phyloP scores from a whole-genome alignment of 30 jellyfish, hydroid and myxozoan species.

The Haliclystus octoradiatus region DNA sequence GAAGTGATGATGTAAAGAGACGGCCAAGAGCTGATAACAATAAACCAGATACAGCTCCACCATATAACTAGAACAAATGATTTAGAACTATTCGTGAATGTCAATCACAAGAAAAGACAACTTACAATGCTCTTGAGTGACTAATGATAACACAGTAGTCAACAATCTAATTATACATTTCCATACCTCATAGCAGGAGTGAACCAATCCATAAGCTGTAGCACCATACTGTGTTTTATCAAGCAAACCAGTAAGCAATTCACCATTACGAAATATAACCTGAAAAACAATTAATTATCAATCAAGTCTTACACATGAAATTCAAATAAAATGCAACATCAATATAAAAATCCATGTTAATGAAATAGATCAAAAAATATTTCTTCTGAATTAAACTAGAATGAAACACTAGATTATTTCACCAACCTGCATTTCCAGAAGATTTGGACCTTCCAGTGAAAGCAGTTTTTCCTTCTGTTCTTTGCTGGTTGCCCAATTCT shows the following conservation, averaged over 20 bases:
- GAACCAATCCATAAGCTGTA: conserved; percentile 94
- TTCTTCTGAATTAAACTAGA: neutral
- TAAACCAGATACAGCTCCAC: conserved; percentile 80
- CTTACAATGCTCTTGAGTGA: too few species aligned
- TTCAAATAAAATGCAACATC: too few species aligned
- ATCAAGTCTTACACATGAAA: too few species aligned
- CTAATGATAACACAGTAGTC: too few species aligned
- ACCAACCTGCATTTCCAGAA: neutral
- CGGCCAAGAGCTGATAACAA: conserved; percentile 90
- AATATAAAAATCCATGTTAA: too few species aligned
- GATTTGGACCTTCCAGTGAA: neutral
- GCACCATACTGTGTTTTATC: conserved; percentile 98
- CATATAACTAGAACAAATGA: conserved; percentile 57
- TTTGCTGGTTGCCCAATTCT: neutral
- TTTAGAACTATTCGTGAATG: too few species aligned
- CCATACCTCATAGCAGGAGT: conserved; percentile 82
- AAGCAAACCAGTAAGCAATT: conserved; percentile 87
- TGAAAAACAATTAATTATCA: neutral
- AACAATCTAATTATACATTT: too few species aligned
- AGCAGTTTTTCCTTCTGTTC: neutral
- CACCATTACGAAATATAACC: conserved; percentile 92
- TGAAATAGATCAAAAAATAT: too few species aligned
- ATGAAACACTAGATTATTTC: neutral
- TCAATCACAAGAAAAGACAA: too few species aligned
- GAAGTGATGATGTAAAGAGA: conserved; percentile 71